Evolutionary conservation across 1,140 invertebrate species (phyloP).

Genomic region (Melitaea cinxia): DNA sequence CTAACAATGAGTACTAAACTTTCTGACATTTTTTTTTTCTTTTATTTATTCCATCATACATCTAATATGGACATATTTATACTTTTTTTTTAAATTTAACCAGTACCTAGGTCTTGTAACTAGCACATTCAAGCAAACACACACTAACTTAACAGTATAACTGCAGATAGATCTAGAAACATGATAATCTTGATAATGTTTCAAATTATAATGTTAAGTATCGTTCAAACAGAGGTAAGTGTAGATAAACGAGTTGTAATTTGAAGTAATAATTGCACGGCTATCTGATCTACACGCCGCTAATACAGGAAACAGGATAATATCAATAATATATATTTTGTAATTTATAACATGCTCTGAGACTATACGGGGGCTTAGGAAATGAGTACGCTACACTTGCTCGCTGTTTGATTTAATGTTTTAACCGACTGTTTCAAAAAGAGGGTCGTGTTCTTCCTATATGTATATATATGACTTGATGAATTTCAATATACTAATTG

Average conservation of each 20-base stretch:
- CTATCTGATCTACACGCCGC: conserved; percentile 5
- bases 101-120: too few species aligned
- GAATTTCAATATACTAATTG: too few species aligned
- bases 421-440: too few species aligned
- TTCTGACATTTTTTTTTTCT: too few species aligned
- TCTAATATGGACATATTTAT: too few species aligned
- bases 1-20: too few species aligned
- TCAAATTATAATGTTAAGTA: not conserved
- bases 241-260: not conserved
- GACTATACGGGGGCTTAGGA: not conserved
- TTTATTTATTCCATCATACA: too few species aligned
- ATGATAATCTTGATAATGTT: not conserved
- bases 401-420: not conserved
- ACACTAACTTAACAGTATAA: not conserved
- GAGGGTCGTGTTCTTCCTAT: too few species aligned
- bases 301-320: conserved; percentile 15
- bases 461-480: too few species aligned
- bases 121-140: too few species aligned
- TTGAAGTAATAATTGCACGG: not conserved
- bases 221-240: not conserved
- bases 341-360: not conserved
- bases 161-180: not conserved
- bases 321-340: conserved; percentile 20
- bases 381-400: not conserved
- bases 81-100: too few species aligned